phyloP scores from a whole-genome alignment of 2,888 invertebrate species.

The Lysandra bellargus region DNA sequence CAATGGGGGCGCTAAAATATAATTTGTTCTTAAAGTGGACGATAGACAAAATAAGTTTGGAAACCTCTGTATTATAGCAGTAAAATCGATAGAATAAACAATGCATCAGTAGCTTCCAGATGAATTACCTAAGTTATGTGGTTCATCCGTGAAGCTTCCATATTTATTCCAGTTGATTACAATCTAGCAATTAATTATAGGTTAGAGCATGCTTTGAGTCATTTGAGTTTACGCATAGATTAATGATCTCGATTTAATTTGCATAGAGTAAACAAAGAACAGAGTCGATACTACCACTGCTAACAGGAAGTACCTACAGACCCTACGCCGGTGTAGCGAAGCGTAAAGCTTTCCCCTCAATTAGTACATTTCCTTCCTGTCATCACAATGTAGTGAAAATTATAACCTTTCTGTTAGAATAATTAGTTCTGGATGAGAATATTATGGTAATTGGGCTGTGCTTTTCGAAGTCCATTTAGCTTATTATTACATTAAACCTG shows the following conservation, averaged over 20 bases:
- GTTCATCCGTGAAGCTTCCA: not conserved
- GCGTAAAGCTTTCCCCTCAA: conserved; percentile 47
- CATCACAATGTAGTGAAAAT: conserved; percentile 31
- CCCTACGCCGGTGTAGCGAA: conserved; percentile 6
- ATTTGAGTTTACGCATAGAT: not conserved
- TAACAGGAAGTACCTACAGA: conserved; percentile 35
- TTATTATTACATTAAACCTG: not conserved
- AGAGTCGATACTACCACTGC: not conserved
- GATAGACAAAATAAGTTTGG: too few relatives aligned
- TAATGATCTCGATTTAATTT: conserved; percentile 5
- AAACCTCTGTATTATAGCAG: too few relatives aligned
- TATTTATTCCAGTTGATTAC: not conserved
- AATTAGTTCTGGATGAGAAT: conserved; percentile 30
- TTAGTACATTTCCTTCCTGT: conserved; percentile 61
- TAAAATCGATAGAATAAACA: too few relatives aligned
- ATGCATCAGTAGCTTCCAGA: too few relatives aligned
- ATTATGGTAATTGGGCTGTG: conserved; percentile 6
- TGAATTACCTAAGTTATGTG: too few relatives aligned
- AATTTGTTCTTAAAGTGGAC: too few relatives aligned
- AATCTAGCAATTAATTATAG: conserved; percentile 2
- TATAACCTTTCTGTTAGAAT: conserved; percentile 24
- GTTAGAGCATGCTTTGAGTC: not conserved
- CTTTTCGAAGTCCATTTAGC: not conserved
- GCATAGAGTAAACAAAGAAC: conserved; percentile 13
- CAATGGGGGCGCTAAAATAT: too few relatives aligned